Percentiles rank a stretch among this genome's conserved stretches.
Conservation (phyloP, 2,888 invertebrate genomes). For the Cheilosia variabilis region DNA sequence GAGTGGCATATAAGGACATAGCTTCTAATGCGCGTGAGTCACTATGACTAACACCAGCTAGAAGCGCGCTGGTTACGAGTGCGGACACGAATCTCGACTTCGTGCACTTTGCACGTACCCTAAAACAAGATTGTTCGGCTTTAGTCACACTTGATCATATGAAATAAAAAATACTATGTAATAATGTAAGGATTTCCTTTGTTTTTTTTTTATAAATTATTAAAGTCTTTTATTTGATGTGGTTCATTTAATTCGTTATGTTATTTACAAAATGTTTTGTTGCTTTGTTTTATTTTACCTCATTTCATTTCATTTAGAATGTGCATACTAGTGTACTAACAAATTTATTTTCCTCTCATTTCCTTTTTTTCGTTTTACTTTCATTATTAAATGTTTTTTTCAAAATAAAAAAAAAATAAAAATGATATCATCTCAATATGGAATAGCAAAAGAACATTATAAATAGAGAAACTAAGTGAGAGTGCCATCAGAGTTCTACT, state of each 20-base stretch:
- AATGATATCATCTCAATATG: neutral
- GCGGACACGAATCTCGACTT: too few relatives aligned
- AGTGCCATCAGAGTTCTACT: constrained; percentile 18
- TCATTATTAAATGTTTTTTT: constrained; percentile 17
- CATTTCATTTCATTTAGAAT: constrained; percentile 59
- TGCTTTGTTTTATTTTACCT: constrained; percentile 42
- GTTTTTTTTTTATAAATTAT: constrained; percentile 73
- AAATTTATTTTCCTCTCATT: constrained; percentile 44
- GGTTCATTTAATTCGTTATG: constrained; percentile 61
- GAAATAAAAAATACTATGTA: neutral
- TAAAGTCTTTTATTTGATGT: constrained; percentile 71
- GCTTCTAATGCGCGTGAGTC: too few relatives aligned
- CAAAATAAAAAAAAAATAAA: constrained; percentile 2
- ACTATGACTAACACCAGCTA: too few relatives aligned
- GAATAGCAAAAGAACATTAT: constrained; percentile 10
- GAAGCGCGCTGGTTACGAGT: too few relatives aligned
- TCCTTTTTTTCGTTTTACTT: constrained; percentile 23
- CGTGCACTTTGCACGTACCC: too few relatives aligned
- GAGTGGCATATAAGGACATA: too few relatives aligned
- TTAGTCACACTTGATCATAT: too few relatives aligned
- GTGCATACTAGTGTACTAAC: constrained; percentile 67
- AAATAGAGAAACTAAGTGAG: constrained; percentile 13
- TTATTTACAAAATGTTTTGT: constrained; percentile 73
- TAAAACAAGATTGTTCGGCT: too few relatives aligned
- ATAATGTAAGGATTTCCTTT: neutral